These are phyloP conservation scores for Zaprionus ornatus DNA, from an alignment of 1,140 invertebrate genomes.

Conservation along the genomic window DNA sequence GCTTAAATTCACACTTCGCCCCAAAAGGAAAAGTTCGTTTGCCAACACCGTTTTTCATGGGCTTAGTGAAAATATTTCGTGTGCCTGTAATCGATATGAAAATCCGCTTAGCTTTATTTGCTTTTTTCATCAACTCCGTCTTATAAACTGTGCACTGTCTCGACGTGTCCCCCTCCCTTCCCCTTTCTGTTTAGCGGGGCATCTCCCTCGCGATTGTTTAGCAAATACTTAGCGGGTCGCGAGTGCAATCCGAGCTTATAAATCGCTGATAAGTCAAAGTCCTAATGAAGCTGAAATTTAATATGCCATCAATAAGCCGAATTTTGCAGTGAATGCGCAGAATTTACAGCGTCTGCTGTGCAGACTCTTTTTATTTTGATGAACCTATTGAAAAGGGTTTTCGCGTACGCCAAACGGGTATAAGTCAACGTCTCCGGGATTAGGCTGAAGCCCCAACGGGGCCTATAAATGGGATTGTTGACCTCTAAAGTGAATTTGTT, in stretches of 20 bases:
- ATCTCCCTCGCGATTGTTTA: background rate
- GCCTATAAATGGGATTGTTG: background rate
- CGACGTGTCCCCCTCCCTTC: background rate
- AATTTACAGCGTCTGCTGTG: background rate
- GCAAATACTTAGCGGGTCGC: background rate
- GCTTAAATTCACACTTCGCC: slow-evolving; percentile 50
- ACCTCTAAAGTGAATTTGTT: background rate
- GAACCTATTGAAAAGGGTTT: slow-evolving; percentile 5
- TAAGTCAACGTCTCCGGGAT: background rate
- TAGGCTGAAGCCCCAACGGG: background rate
- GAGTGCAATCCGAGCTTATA: slow-evolving; percentile 1
- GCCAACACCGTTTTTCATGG: background rate
- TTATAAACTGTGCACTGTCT: background rate
- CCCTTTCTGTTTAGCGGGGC: background rate
- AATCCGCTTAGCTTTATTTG: slow-evolving; percentile 48
- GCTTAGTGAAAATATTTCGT: slow-evolving; percentile 13
- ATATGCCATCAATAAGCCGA: slow-evolving; percentile 27
- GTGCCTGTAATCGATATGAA: slow-evolving; percentile 42
- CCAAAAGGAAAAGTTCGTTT: slow-evolving; percentile 5
- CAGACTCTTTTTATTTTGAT: background rate
- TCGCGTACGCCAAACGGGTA: background rate
- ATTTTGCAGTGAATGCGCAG: background rate
- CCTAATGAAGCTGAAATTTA: slow-evolving; percentile 38
- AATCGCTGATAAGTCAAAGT: background rate
- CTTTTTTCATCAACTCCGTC: slow-evolving; percentile 21